These are phyloP conservation scores for Cantharis nigra DNA, from an alignment of 2,888 invertebrate genomes.

Conservation along the genomic window DNA sequence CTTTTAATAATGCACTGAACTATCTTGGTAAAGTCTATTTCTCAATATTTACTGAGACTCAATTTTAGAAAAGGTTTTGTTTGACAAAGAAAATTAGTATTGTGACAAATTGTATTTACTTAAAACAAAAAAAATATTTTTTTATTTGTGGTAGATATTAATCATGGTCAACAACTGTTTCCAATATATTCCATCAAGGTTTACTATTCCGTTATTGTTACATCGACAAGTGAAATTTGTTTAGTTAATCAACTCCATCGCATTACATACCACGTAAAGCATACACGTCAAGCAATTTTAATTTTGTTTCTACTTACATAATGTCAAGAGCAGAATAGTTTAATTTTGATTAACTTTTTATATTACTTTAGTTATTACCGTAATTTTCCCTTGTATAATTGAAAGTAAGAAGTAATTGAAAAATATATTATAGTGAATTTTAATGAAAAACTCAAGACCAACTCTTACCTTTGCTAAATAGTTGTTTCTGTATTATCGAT, in stretches of 20 bases:
- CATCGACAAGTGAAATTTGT: not conserved
- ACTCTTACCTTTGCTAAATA: too few relatives aligned
- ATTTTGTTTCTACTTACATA: too few relatives aligned
- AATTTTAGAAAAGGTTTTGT: not conserved
- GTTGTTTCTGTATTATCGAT: too few relatives aligned
- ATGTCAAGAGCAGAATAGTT: too few relatives aligned
- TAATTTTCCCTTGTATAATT: too few relatives aligned
- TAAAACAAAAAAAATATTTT: not conserved
- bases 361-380: too few relatives aligned
- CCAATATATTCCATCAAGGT: not conserved
- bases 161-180: not conserved
- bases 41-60: not conserved
- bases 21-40: not conserved
- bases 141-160: not conserved
- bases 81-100: conserved; percentile 1
- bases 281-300: not conserved
- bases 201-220: not conserved
- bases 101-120: conserved; percentile 2
- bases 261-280: not conserved
- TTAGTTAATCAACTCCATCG: too few relatives aligned
- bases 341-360: too few relatives aligned
- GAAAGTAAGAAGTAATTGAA: too few relatives aligned
- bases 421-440: too few relatives aligned
- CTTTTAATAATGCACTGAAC: not conserved
- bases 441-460: too few relatives aligned